Percentiles rank a stretch among this genome's conserved stretches.
These are phyloP conservation scores for Dendropsophus ebraccatus DNA, from an alignment of 2,113 vertebrate genomes.

Conservation along the genomic window DNA sequence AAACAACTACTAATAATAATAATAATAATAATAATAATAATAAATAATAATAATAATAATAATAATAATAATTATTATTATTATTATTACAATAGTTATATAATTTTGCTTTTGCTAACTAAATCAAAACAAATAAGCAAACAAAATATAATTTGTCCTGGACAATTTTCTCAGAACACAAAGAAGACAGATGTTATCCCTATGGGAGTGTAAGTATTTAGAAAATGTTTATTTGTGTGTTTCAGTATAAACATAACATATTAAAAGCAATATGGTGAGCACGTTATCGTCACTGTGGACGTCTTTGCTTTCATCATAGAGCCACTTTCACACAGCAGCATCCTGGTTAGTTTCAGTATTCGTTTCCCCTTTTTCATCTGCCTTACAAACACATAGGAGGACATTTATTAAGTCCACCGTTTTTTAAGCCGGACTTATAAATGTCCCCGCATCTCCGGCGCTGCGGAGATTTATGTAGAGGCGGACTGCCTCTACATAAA, in stretches of 20 bases:
- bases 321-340: neutral
- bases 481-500: no score
- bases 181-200: slow-evolving; percentile 37
- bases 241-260: neutral
- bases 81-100: neutral
- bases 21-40: neutral
- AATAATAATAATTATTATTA: neutral
- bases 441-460: no score
- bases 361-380: no score
- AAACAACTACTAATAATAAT: no score
- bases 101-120: neutral
- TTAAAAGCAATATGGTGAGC: neutral
- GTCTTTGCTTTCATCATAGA: neutral
- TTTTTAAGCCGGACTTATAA: no score
- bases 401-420: no score
- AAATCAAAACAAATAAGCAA: neutral
- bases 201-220: slow-evolving; percentile 1
- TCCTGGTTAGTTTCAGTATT: neutral
- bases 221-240: neutral
- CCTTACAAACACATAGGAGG: no score
- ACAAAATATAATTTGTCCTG: neutral
- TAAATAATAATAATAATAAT: neutral
- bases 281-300: neutral
- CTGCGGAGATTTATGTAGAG: no score
- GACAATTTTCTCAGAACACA: neutral